These are phyloP conservation scores for Dicaeum eximium DNA, from an alignment of 2,113 vertebrate species.

Conservation along the genomic window DNA sequence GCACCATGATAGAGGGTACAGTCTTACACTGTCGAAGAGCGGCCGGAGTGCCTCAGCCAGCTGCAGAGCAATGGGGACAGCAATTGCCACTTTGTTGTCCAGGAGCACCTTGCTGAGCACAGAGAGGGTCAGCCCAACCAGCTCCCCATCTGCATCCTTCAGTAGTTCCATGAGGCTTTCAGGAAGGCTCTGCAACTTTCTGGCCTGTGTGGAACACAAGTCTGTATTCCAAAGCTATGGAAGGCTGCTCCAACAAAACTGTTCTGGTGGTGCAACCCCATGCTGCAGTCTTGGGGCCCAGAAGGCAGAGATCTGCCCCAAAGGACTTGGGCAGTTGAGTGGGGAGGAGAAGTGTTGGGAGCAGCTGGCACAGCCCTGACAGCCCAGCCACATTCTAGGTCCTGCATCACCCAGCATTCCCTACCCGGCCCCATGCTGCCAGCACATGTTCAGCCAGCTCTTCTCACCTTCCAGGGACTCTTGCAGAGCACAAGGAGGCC, in stretches of 20 bases:
- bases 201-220: background rate
- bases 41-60: background rate
- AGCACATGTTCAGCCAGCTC: background rate
- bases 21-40: background rate
- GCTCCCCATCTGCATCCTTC: background rate
- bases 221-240: background rate
- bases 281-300: background rate
- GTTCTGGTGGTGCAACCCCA: background rate
- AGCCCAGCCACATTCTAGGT: background rate
- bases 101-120: background rate
- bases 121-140: background rate
- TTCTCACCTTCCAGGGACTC: background rate
- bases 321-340: background rate
- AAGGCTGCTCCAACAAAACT: background rate
- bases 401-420: background rate
- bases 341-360: background rate
- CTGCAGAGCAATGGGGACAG: background rate
- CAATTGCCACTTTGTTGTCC: background rate
- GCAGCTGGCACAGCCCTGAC: background rate
- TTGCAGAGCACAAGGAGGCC: background rate
- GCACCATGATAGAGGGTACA: background rate
- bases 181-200: background rate
- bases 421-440: background rate
- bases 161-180: background rate
- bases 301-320: background rate